Base-by-base conservation (phyloP, 92 coral and sea anemone species). In the Umimayanthus kanabou region DNA sequence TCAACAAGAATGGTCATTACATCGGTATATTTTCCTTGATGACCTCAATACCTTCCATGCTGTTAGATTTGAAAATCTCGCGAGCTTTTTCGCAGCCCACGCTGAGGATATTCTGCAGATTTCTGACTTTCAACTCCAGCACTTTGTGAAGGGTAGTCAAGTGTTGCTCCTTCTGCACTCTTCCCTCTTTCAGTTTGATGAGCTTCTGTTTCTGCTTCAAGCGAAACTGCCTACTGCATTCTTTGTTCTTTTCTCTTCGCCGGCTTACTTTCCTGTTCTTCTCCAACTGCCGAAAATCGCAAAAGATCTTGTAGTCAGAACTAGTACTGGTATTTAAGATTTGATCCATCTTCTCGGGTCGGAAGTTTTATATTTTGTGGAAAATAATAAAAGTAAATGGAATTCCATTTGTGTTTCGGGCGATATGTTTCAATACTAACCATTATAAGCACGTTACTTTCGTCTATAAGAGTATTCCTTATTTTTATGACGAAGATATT, bases 181-280 rank as follows among this genome's bases (percentile, higher is more conserved):
- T 90, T 65, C 98, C 96, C 42, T 86, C 93, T 49, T 89, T 93
- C 82, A 96, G 79, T 39, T 87, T 88, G 81, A 87, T 91, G 77
- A 94, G 92, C 77, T 95, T 93, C 80, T 90, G 94, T 86, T 93
- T 96, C 82, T 93, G 95, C 84, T 96, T 96, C 88, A 94, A 69
- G 39, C 98, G 93, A 90, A 96, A 96, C 83, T 92, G 93, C 80
- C 98, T 88, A 85, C 98, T 96, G 87, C 98, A 96, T 85, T 94
- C 98, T 82, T 92, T 96, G 92, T 96, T 96, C 86, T 95, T 93
- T 73, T 96, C 98, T 76, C 94, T 92, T 58, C 98, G 91, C 61
- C 85, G 81, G 66, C 43, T 90, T 72, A 90, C 89, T 57, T 94
- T 93, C 75, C 86, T 85, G 57, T 93, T 94, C 88, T 94, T 96